Percentiles rank a stretch among this genome's conserved stretches.
These are phyloP conservation scores for Aldabrachelys gigantea DNA, from an alignment of 2,113 vertebrate genomes.

Conservation along the genomic window DNA sequence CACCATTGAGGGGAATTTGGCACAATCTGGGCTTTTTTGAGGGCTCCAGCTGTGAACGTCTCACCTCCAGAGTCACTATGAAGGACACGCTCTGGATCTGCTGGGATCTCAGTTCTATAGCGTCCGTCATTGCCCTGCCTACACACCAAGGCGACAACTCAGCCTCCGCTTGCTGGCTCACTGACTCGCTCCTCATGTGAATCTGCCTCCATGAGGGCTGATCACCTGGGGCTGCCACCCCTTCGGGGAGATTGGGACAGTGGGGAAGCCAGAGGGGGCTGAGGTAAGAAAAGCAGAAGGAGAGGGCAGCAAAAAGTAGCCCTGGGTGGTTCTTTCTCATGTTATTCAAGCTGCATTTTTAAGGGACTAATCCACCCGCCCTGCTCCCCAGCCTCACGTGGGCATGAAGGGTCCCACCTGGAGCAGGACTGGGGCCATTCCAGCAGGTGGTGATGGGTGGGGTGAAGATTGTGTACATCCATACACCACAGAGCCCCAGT, in stretches of 20 bases:
- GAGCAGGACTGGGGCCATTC: neutral
- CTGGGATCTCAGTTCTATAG: neutral
- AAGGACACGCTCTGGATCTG: neutral
- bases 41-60: neutral
- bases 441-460: neutral
- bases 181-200: accelerated
- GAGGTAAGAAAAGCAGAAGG: neutral
- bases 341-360: neutral
- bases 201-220: neutral
- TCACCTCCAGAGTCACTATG: neutral
- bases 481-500: neutral
- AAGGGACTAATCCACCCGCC: neutral
- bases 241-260: neutral
- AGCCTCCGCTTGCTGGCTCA: too few species aligned
- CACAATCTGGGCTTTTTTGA: neutral
- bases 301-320: neutral
- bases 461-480: neutral
- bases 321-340: neutral
- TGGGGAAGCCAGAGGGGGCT: neutral
- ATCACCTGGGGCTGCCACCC: neutral
- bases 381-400: neutral
- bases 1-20: neutral
- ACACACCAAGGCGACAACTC: neutral
- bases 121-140: neutral
- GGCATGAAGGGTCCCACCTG: neutral